phyloP scores from a whole-genome alignment of 2,797 vertebrate species.

The Brachymystax lenok region DNA sequence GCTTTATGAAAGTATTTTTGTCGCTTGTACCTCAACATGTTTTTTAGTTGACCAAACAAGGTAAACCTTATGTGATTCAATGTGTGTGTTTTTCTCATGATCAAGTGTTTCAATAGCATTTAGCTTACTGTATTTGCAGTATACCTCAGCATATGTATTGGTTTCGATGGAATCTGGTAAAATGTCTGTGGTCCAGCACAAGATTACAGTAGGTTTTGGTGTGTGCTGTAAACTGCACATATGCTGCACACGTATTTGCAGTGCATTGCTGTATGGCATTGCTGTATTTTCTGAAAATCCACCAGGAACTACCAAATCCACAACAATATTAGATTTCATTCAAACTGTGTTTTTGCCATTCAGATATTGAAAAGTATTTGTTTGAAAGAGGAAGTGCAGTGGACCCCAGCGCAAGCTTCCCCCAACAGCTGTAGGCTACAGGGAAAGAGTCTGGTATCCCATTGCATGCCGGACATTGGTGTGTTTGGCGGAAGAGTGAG shows the following conservation, averaged over 20 bases:
- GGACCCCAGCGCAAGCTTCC: background rate
- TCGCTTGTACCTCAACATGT: background rate
- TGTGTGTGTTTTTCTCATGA: background rate
- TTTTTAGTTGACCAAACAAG: background rate
- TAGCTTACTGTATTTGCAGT: background rate
- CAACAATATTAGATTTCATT: background rate
- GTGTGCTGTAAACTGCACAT: background rate
- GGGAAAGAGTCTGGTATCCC: background rate
- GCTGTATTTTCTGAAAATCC: background rate
- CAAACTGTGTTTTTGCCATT: conserved; percentile 1
- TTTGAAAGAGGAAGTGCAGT: background rate
- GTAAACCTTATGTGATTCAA: background rate
- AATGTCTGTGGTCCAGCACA: conserved; percentile 3
- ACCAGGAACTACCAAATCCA: background rate
- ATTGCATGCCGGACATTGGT: background rate
- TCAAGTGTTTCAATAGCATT: background rate
- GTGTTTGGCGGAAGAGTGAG: background rate
- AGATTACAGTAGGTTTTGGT: background rate
- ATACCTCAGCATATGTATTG: background rate
- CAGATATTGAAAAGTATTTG: conserved; percentile 4
- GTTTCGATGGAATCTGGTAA: background rate
- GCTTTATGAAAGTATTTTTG: background rate
- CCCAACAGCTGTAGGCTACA: background rate
- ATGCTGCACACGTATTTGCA: background rate
- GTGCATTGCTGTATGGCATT: background rate